Conservation (phyloP, 2,113 vertebrate species). For the Mobula birostris region DNA sequence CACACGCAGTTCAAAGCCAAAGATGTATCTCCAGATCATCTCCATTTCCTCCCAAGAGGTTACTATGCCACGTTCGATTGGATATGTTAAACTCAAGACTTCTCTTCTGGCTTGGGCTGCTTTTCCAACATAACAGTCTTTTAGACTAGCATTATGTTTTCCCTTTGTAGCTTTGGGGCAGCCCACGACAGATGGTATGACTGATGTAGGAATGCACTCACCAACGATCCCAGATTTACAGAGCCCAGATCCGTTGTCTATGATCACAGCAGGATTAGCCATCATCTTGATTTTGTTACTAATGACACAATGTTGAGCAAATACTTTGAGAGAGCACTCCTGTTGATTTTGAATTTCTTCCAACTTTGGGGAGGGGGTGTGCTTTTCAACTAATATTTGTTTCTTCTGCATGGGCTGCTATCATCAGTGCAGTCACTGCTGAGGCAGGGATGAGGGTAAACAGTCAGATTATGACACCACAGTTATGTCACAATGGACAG, state of each 20-base stretch:
- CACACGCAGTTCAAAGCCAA: conserved; percentile 32
- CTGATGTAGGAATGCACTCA: conserved; percentile 29
- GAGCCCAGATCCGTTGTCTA: conserved; percentile 39
- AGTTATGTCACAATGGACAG: neutral
- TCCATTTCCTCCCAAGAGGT: conserved; percentile 37
- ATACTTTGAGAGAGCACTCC: neutral
- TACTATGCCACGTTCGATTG: conserved; percentile 37
- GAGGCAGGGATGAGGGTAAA: neutral
- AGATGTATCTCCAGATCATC: conserved; percentile 34
- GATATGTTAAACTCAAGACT: conserved; percentile 32
- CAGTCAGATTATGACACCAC: conserved; percentile 1
- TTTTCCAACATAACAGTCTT: conserved; percentile 36
- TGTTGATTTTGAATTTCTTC: neutral
- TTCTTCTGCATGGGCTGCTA: neutral
- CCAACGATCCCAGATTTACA: conserved; percentile 38
- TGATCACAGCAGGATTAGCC: conserved; percentile 35
- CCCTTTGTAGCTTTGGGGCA: conserved; percentile 7
- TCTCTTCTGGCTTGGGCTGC: conserved; percentile 22
- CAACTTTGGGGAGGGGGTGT: neutral
- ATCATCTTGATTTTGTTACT: conserved; percentile 25
- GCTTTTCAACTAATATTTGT: conserved; percentile 7
- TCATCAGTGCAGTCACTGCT: neutral
- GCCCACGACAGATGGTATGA: conserved; percentile 31
- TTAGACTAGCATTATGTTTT: neutral
- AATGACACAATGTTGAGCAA: neutral